phyloP scores from a whole-genome alignment of 2,113 vertebrate genomes.

The Clarias macrocephalus region DNA sequence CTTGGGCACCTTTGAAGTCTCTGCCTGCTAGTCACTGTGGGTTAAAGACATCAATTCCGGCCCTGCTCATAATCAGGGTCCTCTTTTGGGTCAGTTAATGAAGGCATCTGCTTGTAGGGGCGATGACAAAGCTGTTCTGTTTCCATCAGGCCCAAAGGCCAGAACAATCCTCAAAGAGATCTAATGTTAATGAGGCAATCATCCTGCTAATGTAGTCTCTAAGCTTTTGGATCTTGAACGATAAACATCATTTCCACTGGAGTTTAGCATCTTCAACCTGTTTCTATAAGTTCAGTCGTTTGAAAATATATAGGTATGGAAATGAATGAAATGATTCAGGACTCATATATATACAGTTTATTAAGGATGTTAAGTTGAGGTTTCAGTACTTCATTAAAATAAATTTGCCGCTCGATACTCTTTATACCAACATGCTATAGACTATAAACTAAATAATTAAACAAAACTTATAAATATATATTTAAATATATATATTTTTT shows the following conservation, averaged over 20 bases:
- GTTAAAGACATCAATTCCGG: slow-evolving; percentile 25
- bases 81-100: slow-evolving; percentile 39
- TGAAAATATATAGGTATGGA: neutral
- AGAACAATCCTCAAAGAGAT: slow-evolving; percentile 1
- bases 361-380: neutral
- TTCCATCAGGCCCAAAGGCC: slow-evolving; percentile 46
- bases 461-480: neutral
- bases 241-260: neutral
- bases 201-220: slow-evolving; percentile 19
- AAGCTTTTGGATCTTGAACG: neutral
- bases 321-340: neutral
- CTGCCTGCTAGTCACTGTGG: slow-evolving; percentile 41
- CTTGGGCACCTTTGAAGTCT: slow-evolving; percentile 57
- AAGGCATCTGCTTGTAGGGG: slow-evolving; percentile 34
- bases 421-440: neutral
- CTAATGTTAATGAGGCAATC: slow-evolving; percentile 26
- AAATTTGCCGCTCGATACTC: neutral
- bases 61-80: slow-evolving; percentile 51
- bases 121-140: slow-evolving; percentile 18
- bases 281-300: neutral
- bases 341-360: neutral
- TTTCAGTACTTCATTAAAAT: neutral
- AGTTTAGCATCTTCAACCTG: neutral
- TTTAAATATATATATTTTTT: neutral
- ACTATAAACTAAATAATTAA: neutral